phyloP scores from a whole-genome alignment of 2,797 vertebrate species.

The Sphenodon punctatus region DNA sequence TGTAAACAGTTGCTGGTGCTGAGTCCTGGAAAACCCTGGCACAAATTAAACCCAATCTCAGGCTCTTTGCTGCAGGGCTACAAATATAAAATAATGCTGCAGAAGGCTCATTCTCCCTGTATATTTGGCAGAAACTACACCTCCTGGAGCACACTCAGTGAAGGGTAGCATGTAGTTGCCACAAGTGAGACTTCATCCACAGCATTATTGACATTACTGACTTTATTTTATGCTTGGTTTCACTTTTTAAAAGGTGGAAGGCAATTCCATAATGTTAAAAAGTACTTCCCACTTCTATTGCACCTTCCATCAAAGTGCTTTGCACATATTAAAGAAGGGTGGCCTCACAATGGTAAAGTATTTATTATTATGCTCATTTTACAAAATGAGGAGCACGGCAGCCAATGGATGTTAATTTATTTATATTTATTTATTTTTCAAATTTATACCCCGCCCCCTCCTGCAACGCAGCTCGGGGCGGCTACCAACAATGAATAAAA shows the following conservation, averaged over 20 bases:
- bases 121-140: no score
- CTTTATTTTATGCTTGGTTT: accelerated
- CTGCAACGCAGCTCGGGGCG: no score
- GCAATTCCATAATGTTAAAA: neutral
- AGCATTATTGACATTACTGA: neutral
- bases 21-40: no score
- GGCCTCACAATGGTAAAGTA: accelerated
- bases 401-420: neutral
- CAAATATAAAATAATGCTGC: no score
- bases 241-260: accelerated
- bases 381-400: neutral
- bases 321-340: neutral
- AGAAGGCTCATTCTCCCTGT: no score
- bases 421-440: no score
- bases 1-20: no score
- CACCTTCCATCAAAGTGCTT: neutral
- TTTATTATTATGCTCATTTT: accelerated
- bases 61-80: no score
- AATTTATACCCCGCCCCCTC: no score
- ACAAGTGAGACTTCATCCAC: accelerated
- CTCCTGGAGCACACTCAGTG: neutral
- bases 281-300: neutral
- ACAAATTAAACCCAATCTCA: no score
- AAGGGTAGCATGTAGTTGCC: accelerated
- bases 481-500: no score